A percentile compares a stretch with the other conserved stretches of the same genome.
These are phyloP conservation scores for Eciton burchellii DNA, from an alignment of 1,140 invertebrate species.

Conservation along the genomic window DNA sequence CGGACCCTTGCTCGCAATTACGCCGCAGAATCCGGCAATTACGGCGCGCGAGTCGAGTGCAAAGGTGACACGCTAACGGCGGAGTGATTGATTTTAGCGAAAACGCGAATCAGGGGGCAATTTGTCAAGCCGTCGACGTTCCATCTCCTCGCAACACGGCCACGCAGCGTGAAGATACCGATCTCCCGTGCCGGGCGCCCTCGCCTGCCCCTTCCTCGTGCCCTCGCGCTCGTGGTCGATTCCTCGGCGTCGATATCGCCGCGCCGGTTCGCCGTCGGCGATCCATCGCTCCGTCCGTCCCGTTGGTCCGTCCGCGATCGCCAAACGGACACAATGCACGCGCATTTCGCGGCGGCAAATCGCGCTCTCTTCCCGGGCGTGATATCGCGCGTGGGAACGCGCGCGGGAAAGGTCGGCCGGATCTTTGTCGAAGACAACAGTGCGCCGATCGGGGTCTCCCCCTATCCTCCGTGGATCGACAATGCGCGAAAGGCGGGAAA, in stretches of 20 bases:
- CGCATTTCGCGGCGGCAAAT: slow-evolving; percentile 55
- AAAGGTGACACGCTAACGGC: slow-evolving; percentile 80
- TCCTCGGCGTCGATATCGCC: neutral
- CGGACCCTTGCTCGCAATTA: slow-evolving; percentile 60
- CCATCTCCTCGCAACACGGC: slow-evolving; percentile 72
- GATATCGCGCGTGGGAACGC: slow-evolving; percentile 70
- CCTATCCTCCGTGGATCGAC: slow-evolving; percentile 49
- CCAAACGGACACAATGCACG: slow-evolving; percentile 48
- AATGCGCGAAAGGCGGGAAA: slow-evolving; percentile 58
- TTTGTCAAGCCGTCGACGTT: slow-evolving; percentile 84
- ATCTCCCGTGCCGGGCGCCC: slow-evolving; percentile 64
- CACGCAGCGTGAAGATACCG: slow-evolving; percentile 76
- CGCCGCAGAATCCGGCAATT: slow-evolving; percentile 72
- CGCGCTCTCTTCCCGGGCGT: slow-evolving; percentile 47
- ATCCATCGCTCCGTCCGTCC: slow-evolving; percentile 20
- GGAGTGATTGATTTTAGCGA: slow-evolving; percentile 84
- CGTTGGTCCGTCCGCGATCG: slow-evolving; percentile 5
- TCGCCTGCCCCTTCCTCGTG: slow-evolving; percentile 1
- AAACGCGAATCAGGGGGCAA: slow-evolving; percentile 83
- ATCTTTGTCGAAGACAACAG: slow-evolving; percentile 66
- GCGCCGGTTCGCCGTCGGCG: slow-evolving; percentile 25
- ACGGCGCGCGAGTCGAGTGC: slow-evolving; percentile 65
- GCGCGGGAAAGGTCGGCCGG: slow-evolving; percentile 70
- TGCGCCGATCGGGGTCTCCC: slow-evolving; percentile 22
- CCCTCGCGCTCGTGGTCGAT: neutral